Evolutionary conservation across 2,797 vertebrate species (phyloP).

Genomic region (Spea hammondii): DNA sequence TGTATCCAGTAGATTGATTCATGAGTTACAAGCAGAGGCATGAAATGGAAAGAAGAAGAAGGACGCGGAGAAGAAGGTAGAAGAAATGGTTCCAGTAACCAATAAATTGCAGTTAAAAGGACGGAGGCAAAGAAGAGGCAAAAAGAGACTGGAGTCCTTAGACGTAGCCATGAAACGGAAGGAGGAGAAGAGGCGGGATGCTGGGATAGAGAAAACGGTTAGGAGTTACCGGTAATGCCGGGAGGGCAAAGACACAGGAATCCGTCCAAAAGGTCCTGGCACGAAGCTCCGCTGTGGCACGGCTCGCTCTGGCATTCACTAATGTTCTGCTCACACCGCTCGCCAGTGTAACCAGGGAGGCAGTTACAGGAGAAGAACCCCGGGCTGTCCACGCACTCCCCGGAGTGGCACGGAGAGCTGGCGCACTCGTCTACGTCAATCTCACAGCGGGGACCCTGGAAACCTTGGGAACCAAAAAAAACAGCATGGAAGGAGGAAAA

Average conservation of each 20-base stretch:
- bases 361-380: conserved; percentile 86
- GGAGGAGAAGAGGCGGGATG: neutral
- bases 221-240: conserved; percentile 80
- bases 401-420: conserved; percentile 87
- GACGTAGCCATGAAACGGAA: neutral
- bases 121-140: neutral
- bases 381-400: conserved; percentile 84
- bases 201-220: too few species aligned
- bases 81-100: neutral
- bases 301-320: conserved; percentile 89
- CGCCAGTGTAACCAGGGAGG: conserved; percentile 81
- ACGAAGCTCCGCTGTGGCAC: conserved; percentile 87
- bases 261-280: conserved; percentile 84
- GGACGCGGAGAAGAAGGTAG: too few species aligned
- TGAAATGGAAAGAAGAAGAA: too few species aligned
- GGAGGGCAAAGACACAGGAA: conserved; percentile 86
- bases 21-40: too few species aligned
- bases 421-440: conserved; percentile 88
- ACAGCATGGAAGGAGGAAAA: neutral
- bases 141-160: too few species aligned
- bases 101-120: neutral
- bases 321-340: conserved; percentile 86
- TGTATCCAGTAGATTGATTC: neutral
- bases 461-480: conserved; percentile 71
- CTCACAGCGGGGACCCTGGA: conserved; percentile 77